Percentiles rank a stretch among this genome's conserved stretches.
These are phyloP conservation scores for Zaprionus ghesquierei DNA, from an alignment of 1,140 invertebrate genomes.

Conservation along the genomic window DNA sequence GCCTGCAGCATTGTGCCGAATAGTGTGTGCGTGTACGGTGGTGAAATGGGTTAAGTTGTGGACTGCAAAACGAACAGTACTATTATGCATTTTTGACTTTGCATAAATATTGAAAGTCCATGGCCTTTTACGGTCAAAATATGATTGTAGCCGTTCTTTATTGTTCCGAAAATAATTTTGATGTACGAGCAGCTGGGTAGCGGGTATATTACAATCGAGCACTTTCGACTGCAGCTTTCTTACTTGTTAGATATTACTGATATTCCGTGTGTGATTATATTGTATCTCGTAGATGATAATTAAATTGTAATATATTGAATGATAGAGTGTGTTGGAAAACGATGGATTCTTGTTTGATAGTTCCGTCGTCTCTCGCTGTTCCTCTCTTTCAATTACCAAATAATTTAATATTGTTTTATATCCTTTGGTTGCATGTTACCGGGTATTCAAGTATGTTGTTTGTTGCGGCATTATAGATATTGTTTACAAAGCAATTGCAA, in stretches of 20 bases:
- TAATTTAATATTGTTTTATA: background rate
- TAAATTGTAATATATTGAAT: conserved; percentile 55
- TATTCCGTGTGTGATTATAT: conserved; percentile 43
- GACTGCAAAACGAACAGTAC: no score
- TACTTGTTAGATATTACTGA: conserved; percentile 33
- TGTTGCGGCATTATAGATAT: background rate
- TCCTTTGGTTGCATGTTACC: background rate
- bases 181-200: no score
- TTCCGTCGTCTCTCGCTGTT: background rate
- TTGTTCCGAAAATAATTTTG: no score
- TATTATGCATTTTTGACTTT: no score
- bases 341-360: conserved; percentile 5
- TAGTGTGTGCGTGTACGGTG: no score
- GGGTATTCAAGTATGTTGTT: background rate
- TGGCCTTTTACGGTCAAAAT: no score
- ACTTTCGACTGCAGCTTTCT: no score
- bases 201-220: no score
- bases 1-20: no score
- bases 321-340: conserved; percentile 38
- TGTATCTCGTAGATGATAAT: conserved; percentile 42
- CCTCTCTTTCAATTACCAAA: background rate
- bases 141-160: no score
- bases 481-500: conserved; percentile 21
- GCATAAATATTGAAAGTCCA: no score
- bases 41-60: no score